Evolutionary conservation across 2,797 vertebrate genomes (phyloP).

Genomic region (Sebastes vulpes): DNA sequence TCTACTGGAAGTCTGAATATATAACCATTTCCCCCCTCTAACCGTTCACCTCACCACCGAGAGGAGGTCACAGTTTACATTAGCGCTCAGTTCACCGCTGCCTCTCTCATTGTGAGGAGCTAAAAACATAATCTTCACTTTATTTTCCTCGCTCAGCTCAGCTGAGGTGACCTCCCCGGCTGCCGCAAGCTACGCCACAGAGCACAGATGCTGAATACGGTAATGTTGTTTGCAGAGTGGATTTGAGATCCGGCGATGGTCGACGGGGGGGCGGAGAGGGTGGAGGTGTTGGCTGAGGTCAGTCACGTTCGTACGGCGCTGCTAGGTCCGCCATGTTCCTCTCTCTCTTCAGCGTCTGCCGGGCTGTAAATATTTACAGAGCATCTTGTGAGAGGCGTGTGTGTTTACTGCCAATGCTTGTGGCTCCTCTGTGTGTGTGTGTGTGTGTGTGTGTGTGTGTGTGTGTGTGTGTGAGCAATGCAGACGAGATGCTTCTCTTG

Average conservation of each 20-base stretch:
- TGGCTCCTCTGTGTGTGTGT: constrained; percentile 32
- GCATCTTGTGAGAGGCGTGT: constrained; percentile 74
- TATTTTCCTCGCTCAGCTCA: constrained; percentile 17
- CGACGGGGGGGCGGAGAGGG: background rate
- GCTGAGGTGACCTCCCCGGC: constrained; percentile 24
- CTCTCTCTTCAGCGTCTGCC: constrained; percentile 50
- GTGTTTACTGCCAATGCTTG: constrained; percentile 78
- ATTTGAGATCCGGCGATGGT: constrained; percentile 30
- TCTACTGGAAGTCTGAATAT: background rate
- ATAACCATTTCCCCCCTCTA: background rate
- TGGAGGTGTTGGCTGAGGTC: background rate
- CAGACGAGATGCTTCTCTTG: constrained; percentile 45
- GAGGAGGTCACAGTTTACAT: background rate
- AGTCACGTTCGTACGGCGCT: constrained; percentile 34
- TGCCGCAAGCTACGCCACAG: constrained; percentile 24
- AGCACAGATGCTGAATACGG: constrained; percentile 48
- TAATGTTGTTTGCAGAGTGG: constrained; percentile 49
- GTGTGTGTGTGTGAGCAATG: constrained; percentile 18
- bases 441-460: constrained; percentile 2
- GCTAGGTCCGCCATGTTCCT: constrained; percentile 38
- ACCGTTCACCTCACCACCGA: background rate
- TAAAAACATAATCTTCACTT: constrained; percentile 26
- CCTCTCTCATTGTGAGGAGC: constrained; percentile 3
- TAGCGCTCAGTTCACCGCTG: background rate
- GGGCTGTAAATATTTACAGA: constrained; percentile 85